A percentile compares a stretch with the other conserved stretches of the same genome.
phyloP scores from a whole-genome alignment of 2,888 invertebrate genomes.

The Aphrophora alni region DNA sequence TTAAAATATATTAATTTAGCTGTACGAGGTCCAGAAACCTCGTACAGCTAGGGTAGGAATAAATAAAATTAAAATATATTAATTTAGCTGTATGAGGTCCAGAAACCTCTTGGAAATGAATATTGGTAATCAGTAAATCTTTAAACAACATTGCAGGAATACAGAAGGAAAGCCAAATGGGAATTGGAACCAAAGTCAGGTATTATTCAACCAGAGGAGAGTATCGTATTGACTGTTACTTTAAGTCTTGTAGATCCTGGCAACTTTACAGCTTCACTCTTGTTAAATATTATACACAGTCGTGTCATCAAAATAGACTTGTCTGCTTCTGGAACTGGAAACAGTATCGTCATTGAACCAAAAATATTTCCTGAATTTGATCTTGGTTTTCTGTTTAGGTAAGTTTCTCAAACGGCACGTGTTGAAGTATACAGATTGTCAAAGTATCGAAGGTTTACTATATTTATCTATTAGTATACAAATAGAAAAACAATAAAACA shows the following conservation, averaged over 20 bases:
- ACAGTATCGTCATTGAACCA: constrained; percentile 20
- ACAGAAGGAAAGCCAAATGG: constrained; percentile 18
- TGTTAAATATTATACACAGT: constrained; percentile 17
- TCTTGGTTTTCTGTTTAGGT: constrained; percentile 32
- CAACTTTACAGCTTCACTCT: background rate
- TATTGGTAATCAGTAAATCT: too few relatives aligned
- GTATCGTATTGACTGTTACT: background rate
- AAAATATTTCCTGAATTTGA: constrained; percentile 29
- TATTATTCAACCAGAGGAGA: background rate
- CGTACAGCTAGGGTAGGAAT: too few relatives aligned
- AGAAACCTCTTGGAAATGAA: too few relatives aligned
- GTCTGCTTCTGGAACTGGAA: constrained; percentile 20
- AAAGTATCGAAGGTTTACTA: too few relatives aligned
- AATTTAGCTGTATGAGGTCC: too few relatives aligned
- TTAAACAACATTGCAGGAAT: too few relatives aligned
- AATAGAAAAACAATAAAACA: too few relatives aligned
- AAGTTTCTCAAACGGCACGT: background rate
- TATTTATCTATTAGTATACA: too few relatives aligned
- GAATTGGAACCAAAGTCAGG: constrained; percentile 15
- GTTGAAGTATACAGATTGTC: too few relatives aligned
- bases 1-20: too few relatives aligned
- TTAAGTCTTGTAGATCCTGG: constrained; percentile 25
- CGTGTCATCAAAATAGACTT: constrained; percentile 16
- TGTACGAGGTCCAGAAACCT: too few relatives aligned
- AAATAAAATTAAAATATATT: too few relatives aligned